A percentile compares a stretch with the other conserved stretches of the same genome.
These are phyloP conservation scores for Andrena camellia DNA, from an alignment of 2,888 invertebrate species.

Conservation along the genomic window DNA sequence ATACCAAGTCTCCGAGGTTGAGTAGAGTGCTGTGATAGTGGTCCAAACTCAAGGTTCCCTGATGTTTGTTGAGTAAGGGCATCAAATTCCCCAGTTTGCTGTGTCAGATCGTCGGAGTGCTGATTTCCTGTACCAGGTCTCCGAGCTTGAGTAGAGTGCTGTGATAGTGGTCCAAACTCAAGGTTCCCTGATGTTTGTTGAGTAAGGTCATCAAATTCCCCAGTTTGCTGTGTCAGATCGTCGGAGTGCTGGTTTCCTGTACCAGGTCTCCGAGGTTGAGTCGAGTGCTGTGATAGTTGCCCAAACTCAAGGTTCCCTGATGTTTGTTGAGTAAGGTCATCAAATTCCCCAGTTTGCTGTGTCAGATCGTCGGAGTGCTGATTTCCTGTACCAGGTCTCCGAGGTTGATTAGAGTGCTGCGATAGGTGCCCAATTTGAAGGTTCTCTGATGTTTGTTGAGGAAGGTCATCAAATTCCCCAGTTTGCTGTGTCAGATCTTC, in stretches of 20 bases:
- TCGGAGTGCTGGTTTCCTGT: slow-evolving; percentile 28
- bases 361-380: slow-evolving; percentile 47
- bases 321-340: slow-evolving; percentile 57
- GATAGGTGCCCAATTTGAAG: slow-evolving; percentile 54
- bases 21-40: slow-evolving; percentile 28
- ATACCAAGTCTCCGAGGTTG: slow-evolving; percentile 26
- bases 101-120: slow-evolving; percentile 35
- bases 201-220: slow-evolving; percentile 58
- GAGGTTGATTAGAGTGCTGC: slow-evolving; percentile 20
- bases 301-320: slow-evolving; percentile 32
- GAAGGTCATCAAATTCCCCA: slow-evolving; percentile 13
- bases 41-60: slow-evolving; percentile 55
- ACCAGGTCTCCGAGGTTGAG: slow-evolving; percentile 12
- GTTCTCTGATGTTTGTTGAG: slow-evolving; percentile 50
- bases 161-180: slow-evolving; percentile 42
- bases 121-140: slow-evolving; percentile 33
- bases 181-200: slow-evolving; percentile 68
- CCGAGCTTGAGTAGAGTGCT: slow-evolving; percentile 18
- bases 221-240: slow-evolving; percentile 60
- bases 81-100: slow-evolving; percentile 26
- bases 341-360: slow-evolving; percentile 59
- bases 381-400: slow-evolving; percentile 2
- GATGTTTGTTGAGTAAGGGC: slow-evolving; percentile 39
- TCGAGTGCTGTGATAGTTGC: slow-evolving; percentile 53
- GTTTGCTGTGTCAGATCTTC: slow-evolving; percentile 48